Evolutionary conservation across 2,113 vertebrate species (phyloP).

Genomic region (Orthonyx spaldingii): DNA sequence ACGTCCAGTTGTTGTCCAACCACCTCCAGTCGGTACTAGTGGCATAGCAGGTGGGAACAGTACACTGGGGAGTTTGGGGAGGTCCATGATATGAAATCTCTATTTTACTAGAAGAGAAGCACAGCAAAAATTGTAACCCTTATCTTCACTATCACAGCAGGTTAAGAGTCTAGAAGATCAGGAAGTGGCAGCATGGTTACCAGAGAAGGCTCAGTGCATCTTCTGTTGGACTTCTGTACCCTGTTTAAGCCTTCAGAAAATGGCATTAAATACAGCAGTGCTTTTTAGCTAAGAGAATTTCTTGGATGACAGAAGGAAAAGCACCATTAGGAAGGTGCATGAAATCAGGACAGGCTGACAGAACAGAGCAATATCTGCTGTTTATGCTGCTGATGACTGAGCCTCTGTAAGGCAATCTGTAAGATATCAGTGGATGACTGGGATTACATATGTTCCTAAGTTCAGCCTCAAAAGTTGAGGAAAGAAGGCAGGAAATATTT

Average conservation of each 20-base stretch:
- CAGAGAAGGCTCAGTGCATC: background rate
- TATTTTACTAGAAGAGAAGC: background rate
- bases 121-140: background rate
- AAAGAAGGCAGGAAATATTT: background rate
- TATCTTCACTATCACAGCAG: background rate
- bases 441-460: background rate
- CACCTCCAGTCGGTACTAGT: rapidly evolving
- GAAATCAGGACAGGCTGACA: background rate
- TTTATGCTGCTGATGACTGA: background rate
- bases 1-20: rapidly evolving
- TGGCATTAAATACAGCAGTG: background rate
- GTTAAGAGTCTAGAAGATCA: background rate
- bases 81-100: rapidly evolving
- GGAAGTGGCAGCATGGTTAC: background rate
- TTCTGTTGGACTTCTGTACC: background rate
- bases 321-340: background rate
- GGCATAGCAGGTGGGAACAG: background rate
- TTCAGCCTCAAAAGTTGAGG: background rate
- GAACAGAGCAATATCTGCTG: background rate
- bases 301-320: background rate
- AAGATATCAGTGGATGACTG: background rate
- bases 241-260: background rate
- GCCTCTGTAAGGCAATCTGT: background rate
- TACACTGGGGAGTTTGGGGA: rapidly evolving
- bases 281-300: background rate